These are phyloP conservation scores for Sebastes schlegelii DNA, from an alignment of 2,113 vertebrate species.

Conservation along the genomic window DNA sequence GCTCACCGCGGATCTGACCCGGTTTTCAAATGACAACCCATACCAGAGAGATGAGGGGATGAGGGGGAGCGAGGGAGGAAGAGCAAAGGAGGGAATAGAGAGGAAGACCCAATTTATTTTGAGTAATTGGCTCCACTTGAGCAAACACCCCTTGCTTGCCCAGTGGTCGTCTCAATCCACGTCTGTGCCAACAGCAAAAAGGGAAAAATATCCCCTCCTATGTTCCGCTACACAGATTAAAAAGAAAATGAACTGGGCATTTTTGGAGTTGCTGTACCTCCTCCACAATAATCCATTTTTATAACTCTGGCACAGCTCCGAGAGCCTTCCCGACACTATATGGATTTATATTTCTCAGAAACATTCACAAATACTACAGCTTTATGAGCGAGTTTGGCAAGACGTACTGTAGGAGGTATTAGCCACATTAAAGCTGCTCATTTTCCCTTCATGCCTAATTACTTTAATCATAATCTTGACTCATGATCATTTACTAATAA, in stretches of 20 bases:
- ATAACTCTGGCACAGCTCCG: slow-evolving; percentile 28
- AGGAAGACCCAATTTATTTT: slow-evolving; percentile 85
- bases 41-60: slow-evolving; percentile 71
- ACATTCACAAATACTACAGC: not conserved
- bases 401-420: not conserved
- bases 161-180: slow-evolving; percentile 71
- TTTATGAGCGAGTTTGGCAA: slow-evolving; percentile 25
- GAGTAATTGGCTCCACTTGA: slow-evolving; percentile 88
- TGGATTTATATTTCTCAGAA: slow-evolving; percentile 40
- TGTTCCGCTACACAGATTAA: slow-evolving; percentile 55
- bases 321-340: slow-evolving; percentile 20
- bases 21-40: slow-evolving; percentile 76
- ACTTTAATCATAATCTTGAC: slow-evolving; percentile 32
- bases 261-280: slow-evolving; percentile 36
- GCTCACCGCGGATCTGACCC: slow-evolving; percentile 69
- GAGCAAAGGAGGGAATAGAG: slow-evolving; percentile 65
- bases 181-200: slow-evolving; percentile 64
- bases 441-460: slow-evolving; percentile 30
- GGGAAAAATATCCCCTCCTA: slow-evolving; percentile 46
- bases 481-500: slow-evolving; percentile 10
- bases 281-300: slow-evolving; percentile 52
- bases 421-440: slow-evolving; percentile 12
- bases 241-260: slow-evolving; percentile 40
- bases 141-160: slow-evolving; percentile 81
- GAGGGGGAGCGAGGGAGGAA: slow-evolving; percentile 42